Conservation (phyloP, 1,140 invertebrate species). For the Zaprionus tsacasi region DNA sequence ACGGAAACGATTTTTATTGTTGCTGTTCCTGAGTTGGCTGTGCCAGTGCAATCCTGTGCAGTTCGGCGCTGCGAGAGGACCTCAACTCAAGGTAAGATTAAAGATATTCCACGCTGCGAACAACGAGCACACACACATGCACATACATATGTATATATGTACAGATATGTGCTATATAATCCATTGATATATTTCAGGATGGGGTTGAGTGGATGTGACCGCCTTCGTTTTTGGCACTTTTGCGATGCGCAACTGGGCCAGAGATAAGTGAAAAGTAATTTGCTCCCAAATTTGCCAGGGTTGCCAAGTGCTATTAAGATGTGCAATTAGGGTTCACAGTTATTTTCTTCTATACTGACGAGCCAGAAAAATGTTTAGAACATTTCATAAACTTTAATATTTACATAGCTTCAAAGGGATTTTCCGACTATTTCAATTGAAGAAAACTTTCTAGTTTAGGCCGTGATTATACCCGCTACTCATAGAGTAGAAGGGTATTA, state of each 20-base stretch:
- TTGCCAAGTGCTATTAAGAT: conserved; percentile 33
- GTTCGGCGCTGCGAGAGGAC: neutral
- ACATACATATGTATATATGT: conserved; percentile 4
- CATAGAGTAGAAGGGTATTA: too few species aligned
- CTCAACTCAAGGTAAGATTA: conserved; percentile 74
- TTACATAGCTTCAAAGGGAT: too few species aligned
- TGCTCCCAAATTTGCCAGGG: conserved; percentile 16
- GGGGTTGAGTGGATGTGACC: neutral
- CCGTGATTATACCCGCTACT: too few species aligned
- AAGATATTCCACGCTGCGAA: conserved; percentile 26
- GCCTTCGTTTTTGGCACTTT: neutral
- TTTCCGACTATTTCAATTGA: neutral
- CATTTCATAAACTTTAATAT: neutral
- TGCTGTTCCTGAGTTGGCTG: conserved; percentile 29
- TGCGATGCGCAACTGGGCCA: conserved; percentile 15
- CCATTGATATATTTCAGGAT: neutral
- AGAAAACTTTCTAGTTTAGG: too few species aligned
- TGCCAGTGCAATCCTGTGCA: neutral
- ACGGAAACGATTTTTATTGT: conserved; percentile 35
- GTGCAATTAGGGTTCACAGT: neutral
- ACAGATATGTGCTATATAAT: neutral
- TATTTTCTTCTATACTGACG: neutral
- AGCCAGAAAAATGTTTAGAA: neutral
- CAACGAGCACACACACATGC: conserved; percentile 7
- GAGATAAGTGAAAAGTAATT: conserved; percentile 23